A percentile compares a stretch with the other conserved stretches of the same genome.
These are phyloP conservation scores for Coenobita brevimanus DNA, from an alignment of 1,140 invertebrate species.

Conservation along the genomic window DNA sequence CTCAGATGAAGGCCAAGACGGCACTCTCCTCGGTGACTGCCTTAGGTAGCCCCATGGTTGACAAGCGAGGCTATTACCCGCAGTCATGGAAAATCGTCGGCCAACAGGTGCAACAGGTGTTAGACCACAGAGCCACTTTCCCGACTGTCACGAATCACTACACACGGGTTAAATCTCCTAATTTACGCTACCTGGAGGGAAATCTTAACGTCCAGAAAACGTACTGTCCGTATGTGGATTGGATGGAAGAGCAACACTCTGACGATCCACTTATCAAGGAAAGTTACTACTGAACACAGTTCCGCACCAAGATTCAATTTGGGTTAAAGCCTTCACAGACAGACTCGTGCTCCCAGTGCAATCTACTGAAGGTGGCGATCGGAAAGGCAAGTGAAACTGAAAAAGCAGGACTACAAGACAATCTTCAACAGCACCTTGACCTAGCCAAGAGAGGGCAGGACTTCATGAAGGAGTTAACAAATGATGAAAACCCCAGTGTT, in stretches of 20 bases:
- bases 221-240: not conserved
- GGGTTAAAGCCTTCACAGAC: constrained; percentile 7
- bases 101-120: too few species aligned
- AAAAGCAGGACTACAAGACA: too few species aligned
- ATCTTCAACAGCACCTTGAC: too few species aligned
- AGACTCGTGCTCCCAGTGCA: constrained; percentile 16
- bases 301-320: not conserved
- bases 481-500: too few species aligned
- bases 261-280: not conserved
- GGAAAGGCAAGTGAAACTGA: not conserved
- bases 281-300: not conserved
- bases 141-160: constrained; percentile 4
- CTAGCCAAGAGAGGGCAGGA: too few species aligned
- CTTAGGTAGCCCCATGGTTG: too few species aligned
- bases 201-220: constrained; percentile 1
- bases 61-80: too few species aligned
- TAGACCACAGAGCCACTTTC: too few species aligned
- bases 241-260: not conserved
- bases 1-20: too few species aligned
- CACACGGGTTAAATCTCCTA: constrained; percentile 12
- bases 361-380: not conserved
- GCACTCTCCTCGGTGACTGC: too few species aligned
- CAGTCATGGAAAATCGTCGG: too few species aligned
- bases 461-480: too few species aligned
- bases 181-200: constrained; percentile 1